These are phyloP conservation scores for Troilus luridus DNA, from an alignment of 2,888 invertebrate genomes.

Conservation along the genomic window DNA sequence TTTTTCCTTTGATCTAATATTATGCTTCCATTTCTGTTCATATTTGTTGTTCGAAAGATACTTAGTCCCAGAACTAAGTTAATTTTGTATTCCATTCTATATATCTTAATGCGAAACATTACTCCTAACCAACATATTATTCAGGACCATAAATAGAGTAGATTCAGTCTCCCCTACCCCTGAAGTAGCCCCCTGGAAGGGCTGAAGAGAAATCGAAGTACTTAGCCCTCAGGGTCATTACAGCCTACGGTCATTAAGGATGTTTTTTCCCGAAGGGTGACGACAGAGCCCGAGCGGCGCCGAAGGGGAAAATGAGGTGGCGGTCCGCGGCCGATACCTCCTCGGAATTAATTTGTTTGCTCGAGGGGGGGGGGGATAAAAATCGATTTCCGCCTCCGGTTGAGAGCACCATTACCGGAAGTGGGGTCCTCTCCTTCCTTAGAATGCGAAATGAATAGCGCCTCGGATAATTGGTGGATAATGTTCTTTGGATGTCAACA, in stretches of 20 bases:
- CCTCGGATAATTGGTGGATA: background rate
- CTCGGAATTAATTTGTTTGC: slow-evolving; percentile 10
- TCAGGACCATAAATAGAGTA: background rate
- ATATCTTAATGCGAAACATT: background rate
- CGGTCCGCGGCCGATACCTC: background rate
- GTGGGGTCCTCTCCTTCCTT: background rate
- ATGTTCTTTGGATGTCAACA: background rate
- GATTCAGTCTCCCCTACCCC: background rate
- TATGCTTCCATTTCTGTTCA: no score
- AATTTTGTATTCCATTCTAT: no score
- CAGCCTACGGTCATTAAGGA: background rate
- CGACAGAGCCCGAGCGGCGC: background rate
- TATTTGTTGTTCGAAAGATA: no score
- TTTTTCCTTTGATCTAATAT: no score
- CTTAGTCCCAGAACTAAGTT: no score
- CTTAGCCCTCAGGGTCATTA: slow-evolving; percentile 8
- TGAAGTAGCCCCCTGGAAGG: background rate
- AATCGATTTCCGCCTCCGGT: slow-evolving; percentile 1
- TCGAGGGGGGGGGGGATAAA: background rate
- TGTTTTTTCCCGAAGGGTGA: slow-evolving; percentile 13
- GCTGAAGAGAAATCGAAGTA: background rate
- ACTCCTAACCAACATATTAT: background rate
- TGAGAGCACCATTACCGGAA: background rate
- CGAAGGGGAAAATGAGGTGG: background rate
- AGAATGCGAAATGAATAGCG: background rate